Base-by-base conservation (phyloP, 2,797 vertebrate genomes). In the Rhinogobio ventralis region DNA sequence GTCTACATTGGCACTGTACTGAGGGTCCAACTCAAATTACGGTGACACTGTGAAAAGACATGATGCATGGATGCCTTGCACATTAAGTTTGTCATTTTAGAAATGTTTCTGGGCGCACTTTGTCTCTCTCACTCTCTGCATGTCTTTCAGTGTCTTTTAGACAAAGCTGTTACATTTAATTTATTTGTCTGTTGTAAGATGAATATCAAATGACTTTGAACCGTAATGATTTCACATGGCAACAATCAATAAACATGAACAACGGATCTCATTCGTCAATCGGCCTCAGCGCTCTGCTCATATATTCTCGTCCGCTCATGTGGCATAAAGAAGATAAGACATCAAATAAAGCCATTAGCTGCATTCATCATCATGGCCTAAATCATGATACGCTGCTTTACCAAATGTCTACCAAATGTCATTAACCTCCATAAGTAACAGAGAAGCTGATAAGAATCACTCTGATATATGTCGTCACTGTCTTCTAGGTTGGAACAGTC, bases 201-300 rank as follows among this genome's bases (percentile, higher is more conserved):
- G 73, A 83, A 83, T 83, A 77, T 68, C 17, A 49, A 77, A 85
- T 87, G 83, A 85, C 68, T 68, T 72, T 67, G 25, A 57, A 68
- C 46, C 66, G 36, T 81, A 87, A 77, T 83, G 74, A 85, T 83
- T 81, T 74, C 57, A 83, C 84, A 85, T 2, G 5, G 71, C 78
- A 81, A 84, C 62, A 78, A 87, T 87, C 88, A 84, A 84, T 86
- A 79, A 84, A 82, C 64, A 60, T 76, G 78, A 79, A 81, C 82
- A 87, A 71, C 23, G 66, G 76, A 86, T 86, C 78, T 64, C 57
- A 9, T 71, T 69, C 49, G 76, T 84, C 82, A 87, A 89, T 87
- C 79, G 77, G 46, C 30, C 68, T 80, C 69, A 71, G 53, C 30
- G 55, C 23, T 64, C 42, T 7, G 75, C 86, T 87, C 81, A 36